Percentiles rank a stretch among this genome's conserved stretches.
phyloP scores from a whole-genome alignment of 2,113 vertebrate genomes.

The Chamaetylas fuelleborni region DNA sequence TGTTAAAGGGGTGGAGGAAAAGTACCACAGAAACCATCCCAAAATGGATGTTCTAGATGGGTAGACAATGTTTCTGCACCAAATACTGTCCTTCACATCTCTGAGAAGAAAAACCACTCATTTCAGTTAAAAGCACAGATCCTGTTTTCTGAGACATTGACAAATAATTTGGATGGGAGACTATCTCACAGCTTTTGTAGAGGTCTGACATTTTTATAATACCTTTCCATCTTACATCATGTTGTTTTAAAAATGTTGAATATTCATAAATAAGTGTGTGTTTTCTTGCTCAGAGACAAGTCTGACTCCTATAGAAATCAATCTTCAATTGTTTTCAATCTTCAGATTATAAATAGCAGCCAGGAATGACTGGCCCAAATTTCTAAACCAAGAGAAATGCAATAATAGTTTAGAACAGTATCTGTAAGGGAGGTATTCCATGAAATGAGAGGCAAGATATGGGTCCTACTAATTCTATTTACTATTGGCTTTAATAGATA shows the following conservation, averaged over 20 bases:
- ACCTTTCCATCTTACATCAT: not conserved
- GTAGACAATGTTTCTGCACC: not conserved
- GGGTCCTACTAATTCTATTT: not conserved
- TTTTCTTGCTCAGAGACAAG: not conserved
- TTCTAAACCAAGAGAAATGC: not conserved
- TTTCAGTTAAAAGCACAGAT: not conserved
- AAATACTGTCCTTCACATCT: not conserved
- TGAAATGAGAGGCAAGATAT: not conserved
- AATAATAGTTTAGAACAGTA: not conserved
- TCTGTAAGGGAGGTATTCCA: not conserved
- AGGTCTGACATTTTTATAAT: not conserved
- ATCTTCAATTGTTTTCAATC: not conserved
- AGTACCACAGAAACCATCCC: not conserved
- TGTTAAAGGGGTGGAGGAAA: not conserved
- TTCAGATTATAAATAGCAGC: not conserved
- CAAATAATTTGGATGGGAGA: not conserved
- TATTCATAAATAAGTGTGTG: not conserved
- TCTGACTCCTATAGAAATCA: not conserved
- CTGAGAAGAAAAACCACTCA: not conserved
- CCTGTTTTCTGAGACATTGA: not conserved
- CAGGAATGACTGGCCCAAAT: not conserved
- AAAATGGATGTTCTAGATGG: not conserved
- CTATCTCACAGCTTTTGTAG: not conserved
- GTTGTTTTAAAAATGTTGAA: not conserved
- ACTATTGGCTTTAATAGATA: not conserved